phyloP scores from a whole-genome alignment of 2,797 vertebrate genomes.

The Poecilia picta region DNA sequence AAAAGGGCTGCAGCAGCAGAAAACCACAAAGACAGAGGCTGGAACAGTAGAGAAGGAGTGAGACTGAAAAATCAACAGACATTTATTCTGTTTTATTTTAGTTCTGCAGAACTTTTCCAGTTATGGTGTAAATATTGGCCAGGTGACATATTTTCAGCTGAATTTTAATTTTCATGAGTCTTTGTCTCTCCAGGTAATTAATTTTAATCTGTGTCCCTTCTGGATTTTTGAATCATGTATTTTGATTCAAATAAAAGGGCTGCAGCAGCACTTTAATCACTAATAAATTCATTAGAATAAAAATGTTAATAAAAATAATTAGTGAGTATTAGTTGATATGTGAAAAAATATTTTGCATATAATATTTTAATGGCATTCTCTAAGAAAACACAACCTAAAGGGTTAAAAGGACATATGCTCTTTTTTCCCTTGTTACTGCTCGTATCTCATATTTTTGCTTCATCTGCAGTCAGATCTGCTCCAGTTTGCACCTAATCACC shows the following conservation, averaged over 20 bases:
- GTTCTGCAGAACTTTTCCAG: not conserved
- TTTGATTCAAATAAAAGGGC: not conserved
- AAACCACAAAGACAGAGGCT: not conserved
- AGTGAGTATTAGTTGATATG: not conserved
- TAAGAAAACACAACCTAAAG: not conserved
- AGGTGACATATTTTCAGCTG: not conserved
- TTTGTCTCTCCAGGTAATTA: not conserved
- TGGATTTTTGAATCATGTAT: not conserved
- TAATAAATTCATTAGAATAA: not conserved
- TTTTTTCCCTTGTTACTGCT: not conserved
- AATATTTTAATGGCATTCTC: not conserved
- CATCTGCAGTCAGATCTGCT: constrained; percentile 6
- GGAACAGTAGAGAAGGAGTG: not conserved
- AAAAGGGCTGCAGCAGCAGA: not conserved
- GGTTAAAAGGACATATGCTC: not conserved
- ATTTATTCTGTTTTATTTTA: not conserved
- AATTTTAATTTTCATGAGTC: not conserved
- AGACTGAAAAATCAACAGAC: not conserved
- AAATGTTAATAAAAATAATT: not conserved
- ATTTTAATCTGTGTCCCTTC: not conserved
- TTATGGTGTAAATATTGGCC: not conserved
- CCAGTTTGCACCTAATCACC: not conserved
- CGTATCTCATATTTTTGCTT: constrained; percentile 4
- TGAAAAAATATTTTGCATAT: not conserved
- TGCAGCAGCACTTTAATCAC: not conserved